Percentiles rank a stretch among this genome's conserved stretches.
These are phyloP conservation scores for Temnothorax unifasciatus DNA, from an alignment of 2,888 invertebrate species.

Conservation along the genomic window DNA sequence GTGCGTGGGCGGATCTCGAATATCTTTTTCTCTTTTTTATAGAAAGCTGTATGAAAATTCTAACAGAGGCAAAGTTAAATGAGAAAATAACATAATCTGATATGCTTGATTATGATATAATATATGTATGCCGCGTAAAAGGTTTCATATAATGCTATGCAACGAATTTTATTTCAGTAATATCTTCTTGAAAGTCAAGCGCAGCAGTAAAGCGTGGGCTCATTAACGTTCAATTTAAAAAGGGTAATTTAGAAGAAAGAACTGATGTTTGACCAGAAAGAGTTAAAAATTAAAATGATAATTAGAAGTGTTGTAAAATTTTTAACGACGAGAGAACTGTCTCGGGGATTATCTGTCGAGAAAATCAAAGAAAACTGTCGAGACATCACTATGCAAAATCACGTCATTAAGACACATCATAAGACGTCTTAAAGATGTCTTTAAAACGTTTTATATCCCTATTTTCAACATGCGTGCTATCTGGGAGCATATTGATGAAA, in stretches of 20 bases:
- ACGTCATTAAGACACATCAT: no score
- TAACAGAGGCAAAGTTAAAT: conserved; percentile 5
- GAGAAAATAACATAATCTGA: not conserved
- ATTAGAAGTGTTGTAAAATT: not conserved
- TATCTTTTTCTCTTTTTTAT: not conserved
- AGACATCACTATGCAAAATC: no score
- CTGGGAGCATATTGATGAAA: no score
- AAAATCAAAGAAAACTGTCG: not conserved
- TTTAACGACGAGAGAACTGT: not conserved
- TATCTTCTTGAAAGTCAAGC: not conserved
- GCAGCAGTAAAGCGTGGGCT: not conserved
- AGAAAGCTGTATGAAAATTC: not conserved
- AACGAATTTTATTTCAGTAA: not conserved
- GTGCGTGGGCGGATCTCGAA: not conserved
- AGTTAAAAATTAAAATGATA: not conserved
- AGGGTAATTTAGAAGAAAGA: not conserved
- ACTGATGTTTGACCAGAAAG: not conserved
- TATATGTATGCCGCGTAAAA: not conserved
- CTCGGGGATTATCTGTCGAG: not conserved
- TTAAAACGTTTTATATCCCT: no score
- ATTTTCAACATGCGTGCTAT: no score
- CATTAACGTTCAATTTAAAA: not conserved
- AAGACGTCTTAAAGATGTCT: no score
- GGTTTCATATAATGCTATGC: not conserved
- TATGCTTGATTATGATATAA: not conserved